Percentiles rank a stretch among this genome's conserved stretches.
phyloP scores from a whole-genome alignment of 2,888 invertebrate genomes.

The Eupithecia vulgata region DNA sequence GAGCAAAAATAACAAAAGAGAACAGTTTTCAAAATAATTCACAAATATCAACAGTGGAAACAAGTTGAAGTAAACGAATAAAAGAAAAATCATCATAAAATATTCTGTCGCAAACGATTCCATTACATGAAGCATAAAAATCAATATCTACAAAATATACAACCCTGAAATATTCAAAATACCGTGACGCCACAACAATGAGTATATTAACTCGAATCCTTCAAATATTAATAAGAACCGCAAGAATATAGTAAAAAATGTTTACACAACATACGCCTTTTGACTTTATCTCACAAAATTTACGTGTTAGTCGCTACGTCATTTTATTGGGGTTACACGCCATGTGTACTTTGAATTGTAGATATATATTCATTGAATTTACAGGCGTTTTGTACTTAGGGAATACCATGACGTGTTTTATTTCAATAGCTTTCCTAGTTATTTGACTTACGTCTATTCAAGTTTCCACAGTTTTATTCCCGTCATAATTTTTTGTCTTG shows the following conservation, averaged over 20 bases:
- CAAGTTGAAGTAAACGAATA: not conserved
- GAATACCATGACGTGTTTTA: slow-evolving; percentile 7
- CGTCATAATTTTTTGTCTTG: not conserved
- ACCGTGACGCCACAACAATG: slow-evolving; percentile 8
- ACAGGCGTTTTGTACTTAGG: not conserved
- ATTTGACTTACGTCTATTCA: not conserved
- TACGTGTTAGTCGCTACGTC: not conserved
- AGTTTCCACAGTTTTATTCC: not conserved
- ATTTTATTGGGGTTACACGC: not conserved
- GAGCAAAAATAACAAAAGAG: not conserved
- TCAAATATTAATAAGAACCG: not conserved
- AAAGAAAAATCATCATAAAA: not conserved
- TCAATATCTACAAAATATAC: not conserved
- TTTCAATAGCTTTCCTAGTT: not conserved
- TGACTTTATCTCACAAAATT: not conserved
- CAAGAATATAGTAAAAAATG: not conserved
- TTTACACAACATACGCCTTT: not conserved
- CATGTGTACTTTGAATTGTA: not conserved
- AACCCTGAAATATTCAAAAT: not conserved
- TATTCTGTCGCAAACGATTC: not conserved
- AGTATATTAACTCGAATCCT: slow-evolving; percentile 1
- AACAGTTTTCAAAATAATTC: not conserved
- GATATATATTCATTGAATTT: not conserved
- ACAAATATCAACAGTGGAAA: not conserved
- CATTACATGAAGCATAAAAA: not conserved